phyloP scores from a whole-genome alignment of 2,797 vertebrate genomes.

The Rhynchonycteris naso region DNA sequence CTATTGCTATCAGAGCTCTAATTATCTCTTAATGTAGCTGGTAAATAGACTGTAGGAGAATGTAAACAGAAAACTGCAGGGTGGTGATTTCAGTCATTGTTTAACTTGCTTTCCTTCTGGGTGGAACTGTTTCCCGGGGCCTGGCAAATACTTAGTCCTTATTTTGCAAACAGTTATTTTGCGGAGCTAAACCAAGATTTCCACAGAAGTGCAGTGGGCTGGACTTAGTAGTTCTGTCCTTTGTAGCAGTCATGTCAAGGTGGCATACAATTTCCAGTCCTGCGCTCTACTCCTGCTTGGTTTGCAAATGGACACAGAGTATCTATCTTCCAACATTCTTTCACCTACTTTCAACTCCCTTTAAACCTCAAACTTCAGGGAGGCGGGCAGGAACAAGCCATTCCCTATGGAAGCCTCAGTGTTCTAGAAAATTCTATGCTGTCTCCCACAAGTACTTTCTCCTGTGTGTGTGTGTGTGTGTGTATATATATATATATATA shows the following conservation, averaged over 20 bases:
- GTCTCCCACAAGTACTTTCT: neutral
- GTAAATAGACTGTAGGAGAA: slow-evolving; percentile 70
- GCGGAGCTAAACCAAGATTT: slow-evolving; percentile 21
- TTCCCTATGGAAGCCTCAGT: neutral
- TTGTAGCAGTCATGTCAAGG: neutral
- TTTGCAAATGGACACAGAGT: neutral
- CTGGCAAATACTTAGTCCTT: slow-evolving; percentile 27
- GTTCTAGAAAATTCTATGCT: neutral
- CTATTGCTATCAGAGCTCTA: slow-evolving; percentile 53
- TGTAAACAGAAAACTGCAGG: slow-evolving; percentile 67
- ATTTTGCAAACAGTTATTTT: slow-evolving; percentile 16
- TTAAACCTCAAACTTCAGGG: neutral
- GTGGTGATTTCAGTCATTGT: slow-evolving; percentile 67
- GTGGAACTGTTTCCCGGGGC: slow-evolving; percentile 45
- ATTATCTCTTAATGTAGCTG: slow-evolving; percentile 71
- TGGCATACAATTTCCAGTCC: neutral
- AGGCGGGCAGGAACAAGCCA: neutral
- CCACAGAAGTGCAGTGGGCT: neutral
- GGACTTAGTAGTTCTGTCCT: neutral
- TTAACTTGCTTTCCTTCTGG: slow-evolving; percentile 67
- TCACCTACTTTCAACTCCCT: neutral
- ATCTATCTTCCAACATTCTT: neutral
- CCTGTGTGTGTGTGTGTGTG: neutral
- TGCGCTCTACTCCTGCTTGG: neutral
- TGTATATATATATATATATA: too few relatives aligned